phyloP scores from a whole-genome alignment of 2,113 vertebrate species.

The Reinhardtius hippoglossoides region DNA sequence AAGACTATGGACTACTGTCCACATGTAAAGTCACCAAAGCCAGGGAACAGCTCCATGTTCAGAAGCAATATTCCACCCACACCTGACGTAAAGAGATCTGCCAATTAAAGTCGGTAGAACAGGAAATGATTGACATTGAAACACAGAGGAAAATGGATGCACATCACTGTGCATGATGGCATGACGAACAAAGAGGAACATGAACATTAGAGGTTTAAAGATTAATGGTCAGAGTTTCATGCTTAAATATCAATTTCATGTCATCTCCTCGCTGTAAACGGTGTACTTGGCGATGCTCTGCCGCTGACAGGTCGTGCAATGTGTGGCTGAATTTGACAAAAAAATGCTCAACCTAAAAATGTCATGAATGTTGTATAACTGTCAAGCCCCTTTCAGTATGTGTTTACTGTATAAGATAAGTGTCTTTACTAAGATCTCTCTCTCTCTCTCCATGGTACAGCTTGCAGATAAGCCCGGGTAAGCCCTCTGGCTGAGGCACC shows the following conservation, averaged over 20 bases:
- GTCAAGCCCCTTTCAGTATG: slow-evolving; percentile 7
- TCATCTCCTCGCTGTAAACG: background rate
- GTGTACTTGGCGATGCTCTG: background rate
- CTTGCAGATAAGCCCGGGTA: slow-evolving; percentile 73
- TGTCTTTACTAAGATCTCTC: slow-evolving; percentile 17
- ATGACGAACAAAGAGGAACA: no score
- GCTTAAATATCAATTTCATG: background rate
- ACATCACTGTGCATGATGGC: no score
- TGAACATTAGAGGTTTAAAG: no score
- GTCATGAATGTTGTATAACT: slow-evolving; percentile 10
- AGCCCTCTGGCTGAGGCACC: slow-evolving; percentile 68
- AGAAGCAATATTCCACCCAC: no score
- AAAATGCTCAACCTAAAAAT: background rate
- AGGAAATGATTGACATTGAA: no score
- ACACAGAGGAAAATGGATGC: no score
- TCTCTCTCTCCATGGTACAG: slow-evolving; percentile 41
- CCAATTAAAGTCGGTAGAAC: no score
- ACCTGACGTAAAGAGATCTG: no score
- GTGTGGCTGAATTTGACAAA: slow-evolving; percentile 2
- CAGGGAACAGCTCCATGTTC: no score
- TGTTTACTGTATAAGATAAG: slow-evolving; percentile 27
- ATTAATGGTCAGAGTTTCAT: background rate
- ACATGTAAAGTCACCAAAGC: no score
- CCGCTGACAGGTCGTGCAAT: background rate
- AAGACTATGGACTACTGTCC: no score